Base-by-base conservation (phyloP, 2,888 invertebrate species). In the Synanthedon formicaeformis region DNA sequence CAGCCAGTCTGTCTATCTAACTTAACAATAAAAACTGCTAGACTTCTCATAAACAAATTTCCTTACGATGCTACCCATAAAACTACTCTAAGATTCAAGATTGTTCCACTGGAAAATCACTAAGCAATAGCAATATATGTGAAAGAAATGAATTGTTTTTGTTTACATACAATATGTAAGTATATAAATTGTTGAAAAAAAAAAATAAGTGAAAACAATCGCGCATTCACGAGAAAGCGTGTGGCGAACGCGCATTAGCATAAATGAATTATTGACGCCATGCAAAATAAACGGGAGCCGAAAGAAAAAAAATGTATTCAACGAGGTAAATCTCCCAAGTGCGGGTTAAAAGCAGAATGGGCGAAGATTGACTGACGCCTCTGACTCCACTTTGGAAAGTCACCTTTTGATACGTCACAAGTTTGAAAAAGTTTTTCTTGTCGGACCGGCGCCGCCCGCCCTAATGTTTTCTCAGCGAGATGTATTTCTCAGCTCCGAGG, bases 191-290 rank as follows among this genome's bases (percentile, higher is more conserved):
- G 27, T 34, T 34, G 27, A 34, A 34, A 34, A 34, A 34, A 34
- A 8, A 34, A 23, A 23, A 23, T 18, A 27, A 34, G 27, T 34
- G 10, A 34, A 34, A 34, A 45, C 41, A 14, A 34, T 50, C 55
- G 23, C 54, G 40, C 41, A 40, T 53, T 48, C 8, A 54, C 54
- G 56, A 18, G 49, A 49, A 49, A 49, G 51, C 59, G 58, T 60
- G 56, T 55, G 56, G 54, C 59, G 49, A 49, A 57, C 55, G 51
- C 40, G 12, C 34, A 70, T 71, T 71, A 65, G 53, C 72, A 71
- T 72, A 67, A 58, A 71, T 73, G 72, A 72, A 72, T 71, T 72
- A 71, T 71, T 65, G 66, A 71, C 62, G 57, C 57, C 55, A 63
- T 69, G 66, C 64, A 69, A 62, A 69, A 65, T 55, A 57, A 54